Evolutionary conservation across 2,888 invertebrate species (phyloP), one percentile per base, ranked within the genome.

Genomic region (Argyresthia goedartella): DNA sequence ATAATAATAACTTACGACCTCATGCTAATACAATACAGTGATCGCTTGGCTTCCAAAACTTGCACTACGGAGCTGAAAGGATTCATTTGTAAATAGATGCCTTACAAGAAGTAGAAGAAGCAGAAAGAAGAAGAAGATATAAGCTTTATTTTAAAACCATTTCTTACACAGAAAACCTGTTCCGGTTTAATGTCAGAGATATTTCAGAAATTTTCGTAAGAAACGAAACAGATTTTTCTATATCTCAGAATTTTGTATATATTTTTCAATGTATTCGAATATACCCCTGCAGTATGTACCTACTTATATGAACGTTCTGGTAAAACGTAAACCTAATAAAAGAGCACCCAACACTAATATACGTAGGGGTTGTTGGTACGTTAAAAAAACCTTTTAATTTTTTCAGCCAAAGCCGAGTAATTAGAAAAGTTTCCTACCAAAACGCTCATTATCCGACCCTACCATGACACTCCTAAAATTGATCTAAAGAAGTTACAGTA

Each of bases 1-100:
- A 54, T 60, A n/a, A 42, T 63, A 9, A 55, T 60, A 11, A 62
- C 61, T 0, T 64, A 63, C 16, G 61, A 60, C 47, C 36, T 62
- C 9, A 57, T 63, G 2, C 50, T 64, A 10, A 45, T 61, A 33
- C 60, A 61, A 53, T 55, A 48, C 15, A 48, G 36, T 14, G 48
- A 48, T 14, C 13, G 15, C 11, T 33, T 47, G 13, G 25, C 34
- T 4, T 44, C 13, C 8, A 44, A 39, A 39, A n/a, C n/a, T 4
- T 39, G 10, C 11, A 11, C 39, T 10, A n/a, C 39, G 11, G 10
- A 39, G 39, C 39, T n/a, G 11, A 39, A 3, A 39, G n/a, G n/a
- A 11, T 39, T 39, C n/a, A 10, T 10, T 39, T 4, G 10, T 39
- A n/a, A 11, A 39, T 39, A 39, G n/a, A n/a, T 39, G n/a, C n/a